Conservation (phyloP, 2,113 vertebrate genomes). For the Struthio camelus region DNA sequence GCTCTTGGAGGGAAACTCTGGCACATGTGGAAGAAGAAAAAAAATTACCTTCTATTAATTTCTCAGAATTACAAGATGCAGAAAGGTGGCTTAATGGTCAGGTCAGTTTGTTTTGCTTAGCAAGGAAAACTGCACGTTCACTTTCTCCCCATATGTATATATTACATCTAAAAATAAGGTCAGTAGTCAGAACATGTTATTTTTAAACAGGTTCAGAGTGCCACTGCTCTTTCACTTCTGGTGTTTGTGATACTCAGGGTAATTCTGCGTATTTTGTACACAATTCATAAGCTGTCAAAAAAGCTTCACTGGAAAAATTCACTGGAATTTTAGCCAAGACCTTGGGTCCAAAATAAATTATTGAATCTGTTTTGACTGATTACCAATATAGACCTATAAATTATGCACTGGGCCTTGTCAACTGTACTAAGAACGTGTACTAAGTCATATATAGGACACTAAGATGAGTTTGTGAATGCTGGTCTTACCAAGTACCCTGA, state of each 20-base stretch:
- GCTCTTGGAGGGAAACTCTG: not conserved
- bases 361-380: not conserved
- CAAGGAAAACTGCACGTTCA: not conserved
- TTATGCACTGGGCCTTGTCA: not conserved
- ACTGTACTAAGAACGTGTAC: not conserved
- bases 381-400: not conserved
- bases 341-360: not conserved
- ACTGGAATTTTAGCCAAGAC: not conserved
- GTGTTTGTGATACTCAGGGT: not conserved
- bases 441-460: accelerated
- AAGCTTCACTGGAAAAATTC: not conserved
- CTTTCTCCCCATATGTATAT: not conserved
- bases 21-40: not conserved
- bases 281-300: not conserved
- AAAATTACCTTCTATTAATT: not conserved
- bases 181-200: not conserved
- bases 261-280: not conserved
- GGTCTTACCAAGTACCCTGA: not conserved
- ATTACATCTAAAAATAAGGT: not conserved
- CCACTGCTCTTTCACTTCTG: not conserved
- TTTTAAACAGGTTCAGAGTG: not conserved
- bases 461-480: not conserved
- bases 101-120: not conserved
- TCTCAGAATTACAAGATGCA: not conserved
- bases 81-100: not conserved